Base-by-base conservation (phyloP, 92 coral and sea anemone genomes). In the Epizoanthus scotinus region DNA sequence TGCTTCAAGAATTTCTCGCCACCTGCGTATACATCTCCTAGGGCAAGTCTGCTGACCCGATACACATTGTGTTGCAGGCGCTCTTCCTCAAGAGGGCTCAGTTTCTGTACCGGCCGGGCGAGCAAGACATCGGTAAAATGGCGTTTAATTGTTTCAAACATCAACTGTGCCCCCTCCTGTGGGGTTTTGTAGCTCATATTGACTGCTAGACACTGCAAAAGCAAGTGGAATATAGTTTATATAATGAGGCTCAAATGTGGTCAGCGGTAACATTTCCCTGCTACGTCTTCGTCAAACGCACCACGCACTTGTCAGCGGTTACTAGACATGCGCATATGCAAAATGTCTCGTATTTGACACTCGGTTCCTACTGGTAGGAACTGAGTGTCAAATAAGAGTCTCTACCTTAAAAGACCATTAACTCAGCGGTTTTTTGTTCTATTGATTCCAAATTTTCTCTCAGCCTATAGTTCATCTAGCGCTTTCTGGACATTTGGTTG, bases 131-230 rank as follows among this genome's bases (percentile, higher is more conserved):
- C 94, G 5, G 82, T 59, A 22, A 93, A 83, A 78, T 89, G 78
- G 50, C 90, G 90, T 54, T 87, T 87, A 13, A 91, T 91, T 44
- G 90, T 89, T 44, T 91, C 90, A 53, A 86, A 91, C 93, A 91
- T 94, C 18, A 89, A 70, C 28, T 87, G 77, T 34, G 93, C 93
- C 26, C 95, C 98, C 85, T 94, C 97, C 44, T 87, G 84, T 24
- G 98, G 98, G 44, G 77, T 90, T 36, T 85, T 73, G 83, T 94
- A 94, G 73, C 73, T 89, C 94, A 87, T 89, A 49, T 92, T 84
- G 7, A 92, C 97, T 28, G 93, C 98, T n/a, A 91, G 79, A 73
- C 98, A 94, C 98, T 94, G 60, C 1, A 44, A 49, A 21, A 80
- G 1, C 24, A 63, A 56, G 25, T 31, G 4, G 4, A 31, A 31